These are phyloP conservation scores for Urocitellus parryii DNA, from an alignment of 2,113 vertebrate genomes.

Conservation along the genomic window DNA sequence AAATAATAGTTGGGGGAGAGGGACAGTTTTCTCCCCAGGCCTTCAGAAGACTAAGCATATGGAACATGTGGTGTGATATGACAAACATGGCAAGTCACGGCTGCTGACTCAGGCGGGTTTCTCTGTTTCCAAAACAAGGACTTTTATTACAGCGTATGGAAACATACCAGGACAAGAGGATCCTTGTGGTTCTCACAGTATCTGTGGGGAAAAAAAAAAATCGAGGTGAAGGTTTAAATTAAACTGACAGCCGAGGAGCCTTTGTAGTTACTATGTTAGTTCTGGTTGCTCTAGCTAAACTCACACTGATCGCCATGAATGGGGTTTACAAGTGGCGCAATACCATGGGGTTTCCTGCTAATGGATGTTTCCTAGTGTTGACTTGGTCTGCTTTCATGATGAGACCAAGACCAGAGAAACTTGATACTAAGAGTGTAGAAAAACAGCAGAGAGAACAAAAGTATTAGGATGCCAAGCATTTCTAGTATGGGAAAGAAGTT, in stretches of 20 bases:
- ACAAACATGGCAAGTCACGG: constrained; percentile 49
- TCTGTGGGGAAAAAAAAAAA: constrained; percentile 74
- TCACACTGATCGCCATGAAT: constrained; percentile 47
- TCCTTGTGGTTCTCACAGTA: constrained; percentile 60
- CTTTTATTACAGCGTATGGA: not conserved
- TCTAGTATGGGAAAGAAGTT: constrained; percentile 68
- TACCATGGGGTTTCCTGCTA: constrained; percentile 68
- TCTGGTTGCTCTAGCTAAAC: constrained; percentile 70
- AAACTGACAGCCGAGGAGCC: constrained; percentile 71
- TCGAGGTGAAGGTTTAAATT: constrained; percentile 75
- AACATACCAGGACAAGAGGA: constrained; percentile 60
- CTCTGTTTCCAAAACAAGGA: constrained; percentile 80
- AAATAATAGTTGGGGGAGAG: not conserved
- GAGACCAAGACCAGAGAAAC: constrained; percentile 49
- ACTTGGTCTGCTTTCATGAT: constrained; percentile 50
- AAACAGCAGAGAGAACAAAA: constrained; percentile 70
- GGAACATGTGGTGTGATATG: not conserved
- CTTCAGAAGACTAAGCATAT: not conserved
- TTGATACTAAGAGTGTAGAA: constrained; percentile 54
- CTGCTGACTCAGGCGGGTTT: constrained; percentile 66
- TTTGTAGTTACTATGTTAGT: constrained; percentile 68
- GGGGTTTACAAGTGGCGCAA: constrained; percentile 53
- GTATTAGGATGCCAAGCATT: constrained; percentile 69
- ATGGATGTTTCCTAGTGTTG: constrained; percentile 61
- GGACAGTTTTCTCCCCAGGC: not conserved